Conservation (phyloP, 2,888 invertebrate genomes). For the Tetragonula carbonaria region DNA sequence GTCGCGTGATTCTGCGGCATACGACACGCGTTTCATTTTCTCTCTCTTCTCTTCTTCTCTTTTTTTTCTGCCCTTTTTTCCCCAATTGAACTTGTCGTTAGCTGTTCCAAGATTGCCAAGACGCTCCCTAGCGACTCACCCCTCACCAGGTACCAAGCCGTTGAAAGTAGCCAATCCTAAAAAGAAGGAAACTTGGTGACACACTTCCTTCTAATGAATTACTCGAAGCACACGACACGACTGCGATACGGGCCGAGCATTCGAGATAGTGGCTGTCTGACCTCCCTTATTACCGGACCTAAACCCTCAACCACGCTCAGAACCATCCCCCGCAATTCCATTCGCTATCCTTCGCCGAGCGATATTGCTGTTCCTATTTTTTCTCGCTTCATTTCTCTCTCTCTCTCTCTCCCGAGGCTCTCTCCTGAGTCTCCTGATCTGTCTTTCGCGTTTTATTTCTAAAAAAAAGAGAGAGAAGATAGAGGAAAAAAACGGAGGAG, state of each 20-base stretch:
- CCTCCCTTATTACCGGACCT: constrained; percentile 52
- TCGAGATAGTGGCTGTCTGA: constrained; percentile 31
- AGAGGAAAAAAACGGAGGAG: neutral
- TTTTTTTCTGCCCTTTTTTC: too few species aligned
- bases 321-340: constrained; percentile 25
- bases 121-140: neutral
- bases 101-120: too few species aligned
- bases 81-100: neutral
- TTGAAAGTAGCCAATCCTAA: constrained; percentile 13
- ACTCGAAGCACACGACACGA: constrained; percentile 25
- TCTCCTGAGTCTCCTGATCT: constrained; percentile 33
- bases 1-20: neutral
- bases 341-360: constrained; percentile 13
- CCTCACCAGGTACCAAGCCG: neutral
- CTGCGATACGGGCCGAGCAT: constrained; percentile 21
- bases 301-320: constrained; percentile 41
- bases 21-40: neutral
- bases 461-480: neutral
- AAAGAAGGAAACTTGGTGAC: constrained; percentile 39
- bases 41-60: neutral
- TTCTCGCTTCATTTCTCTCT: constrained; percentile 43
- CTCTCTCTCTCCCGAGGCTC: neutral
- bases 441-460: constrained; percentile 17
- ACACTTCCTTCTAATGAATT: constrained; percentile 56
- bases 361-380: constrained; percentile 44